Percentiles rank a stretch among this genome's conserved stretches.
Evolutionary conservation across 2,113 vertebrate genomes (phyloP).

Genomic region (Spea bombifrons): DNA sequence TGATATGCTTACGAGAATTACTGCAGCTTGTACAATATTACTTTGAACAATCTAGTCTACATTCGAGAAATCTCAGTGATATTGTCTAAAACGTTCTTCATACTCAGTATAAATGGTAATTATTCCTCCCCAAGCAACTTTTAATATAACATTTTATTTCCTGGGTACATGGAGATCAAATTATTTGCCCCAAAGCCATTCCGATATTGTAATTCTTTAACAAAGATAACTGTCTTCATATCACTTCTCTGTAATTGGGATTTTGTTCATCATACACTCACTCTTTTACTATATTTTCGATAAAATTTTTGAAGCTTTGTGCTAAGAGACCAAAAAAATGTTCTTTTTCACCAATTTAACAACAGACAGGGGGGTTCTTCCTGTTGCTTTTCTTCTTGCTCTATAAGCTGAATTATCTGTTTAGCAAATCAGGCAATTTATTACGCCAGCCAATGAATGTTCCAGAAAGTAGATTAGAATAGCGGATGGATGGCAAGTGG

Average conservation of each 20-base stretch:
- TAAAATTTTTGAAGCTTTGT: too few relatives aligned
- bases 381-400: too few relatives aligned
- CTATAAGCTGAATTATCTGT: too few relatives aligned
- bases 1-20: neutral
- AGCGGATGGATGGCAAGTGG: too few relatives aligned
- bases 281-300: too few relatives aligned
- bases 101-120: neutral
- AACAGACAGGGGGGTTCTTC: too few relatives aligned
- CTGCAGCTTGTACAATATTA: neutral
- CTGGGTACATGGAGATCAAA: neutral
- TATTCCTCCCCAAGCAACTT: neutral
- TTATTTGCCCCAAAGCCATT: neutral
- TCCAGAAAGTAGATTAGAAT: too few relatives aligned
- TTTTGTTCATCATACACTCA: neutral
- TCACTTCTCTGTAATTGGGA: neutral
- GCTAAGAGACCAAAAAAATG: too few relatives aligned
- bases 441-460: too few relatives aligned
- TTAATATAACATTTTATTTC: neutral
- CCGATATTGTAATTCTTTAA: neutral
- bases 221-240: neutral
- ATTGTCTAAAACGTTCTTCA: neutral
- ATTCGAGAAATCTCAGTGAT: neutral
- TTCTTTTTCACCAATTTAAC: too few relatives aligned
- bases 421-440: too few relatives aligned
- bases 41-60: neutral